These are phyloP conservation scores for Thereva unica DNA, from an alignment of 2,888 invertebrate species.

Conservation along the genomic window DNA sequence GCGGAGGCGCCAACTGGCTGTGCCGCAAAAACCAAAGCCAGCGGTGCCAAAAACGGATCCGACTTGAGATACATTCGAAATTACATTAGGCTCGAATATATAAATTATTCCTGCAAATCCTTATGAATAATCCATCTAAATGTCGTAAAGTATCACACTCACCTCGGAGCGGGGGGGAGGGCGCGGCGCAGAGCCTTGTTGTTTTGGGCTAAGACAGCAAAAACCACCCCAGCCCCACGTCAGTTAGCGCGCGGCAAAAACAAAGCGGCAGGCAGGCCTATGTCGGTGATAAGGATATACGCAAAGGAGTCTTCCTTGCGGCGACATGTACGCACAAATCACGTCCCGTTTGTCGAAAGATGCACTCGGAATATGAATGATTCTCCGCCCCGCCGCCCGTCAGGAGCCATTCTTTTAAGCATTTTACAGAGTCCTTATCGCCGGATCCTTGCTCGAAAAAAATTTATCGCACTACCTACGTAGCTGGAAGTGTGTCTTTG, in stretches of 20 bases:
- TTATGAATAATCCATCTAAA: conserved; percentile 42
- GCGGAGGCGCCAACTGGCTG: conserved; percentile 8
- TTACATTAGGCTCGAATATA: conserved; percentile 34
- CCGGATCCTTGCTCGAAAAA: conserved; percentile 2
- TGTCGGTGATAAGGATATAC: conserved; percentile 3
- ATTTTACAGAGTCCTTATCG: conserved; percentile 11
- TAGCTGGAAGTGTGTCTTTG: conserved; percentile 24
- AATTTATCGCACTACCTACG: conserved; percentile 2
- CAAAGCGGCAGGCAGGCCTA: conserved; percentile 10
- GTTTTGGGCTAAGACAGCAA: not conserved
- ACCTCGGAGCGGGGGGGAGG: conserved; percentile 29
- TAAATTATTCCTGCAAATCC: conserved; percentile 41
- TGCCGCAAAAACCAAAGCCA: not conserved
- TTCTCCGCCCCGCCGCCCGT: conserved; percentile 13
- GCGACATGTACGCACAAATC: conserved; percentile 42
- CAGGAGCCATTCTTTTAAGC: not conserved
- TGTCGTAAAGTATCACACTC: conserved; percentile 39
- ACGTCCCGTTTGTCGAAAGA: conserved; percentile 40
- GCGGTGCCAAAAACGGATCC: conserved; percentile 22
- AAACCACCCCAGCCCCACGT: conserved; percentile 9
- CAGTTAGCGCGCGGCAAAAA: not conserved
- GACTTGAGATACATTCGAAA: conserved; percentile 28
- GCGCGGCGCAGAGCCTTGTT: not conserved
- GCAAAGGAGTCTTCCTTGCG: conserved; percentile 19
- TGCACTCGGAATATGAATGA: conserved; percentile 42